Evolutionary conservation across 2,113 vertebrate genomes (phyloP).

Genomic region (Propithecus coquereli): DNA sequence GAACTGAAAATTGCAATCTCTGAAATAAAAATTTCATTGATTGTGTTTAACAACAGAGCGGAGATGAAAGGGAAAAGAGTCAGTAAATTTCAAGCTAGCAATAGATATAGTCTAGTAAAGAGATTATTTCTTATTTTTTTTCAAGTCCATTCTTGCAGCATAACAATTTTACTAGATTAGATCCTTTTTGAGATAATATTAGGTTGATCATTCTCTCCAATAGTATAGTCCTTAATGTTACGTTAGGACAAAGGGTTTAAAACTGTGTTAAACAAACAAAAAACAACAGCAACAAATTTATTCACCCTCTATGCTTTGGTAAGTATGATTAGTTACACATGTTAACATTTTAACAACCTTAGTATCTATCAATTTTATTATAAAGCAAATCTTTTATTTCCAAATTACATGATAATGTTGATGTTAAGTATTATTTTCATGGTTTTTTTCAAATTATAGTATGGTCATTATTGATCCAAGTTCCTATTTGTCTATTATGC

Average conservation of each 20-base stretch:
- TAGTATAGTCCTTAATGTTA: background rate
- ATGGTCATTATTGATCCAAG: background rate
- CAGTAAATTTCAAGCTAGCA: background rate
- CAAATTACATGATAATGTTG: background rate
- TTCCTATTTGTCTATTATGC: background rate
- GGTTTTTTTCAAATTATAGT: background rate
- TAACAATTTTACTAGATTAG: background rate
- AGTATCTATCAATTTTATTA: background rate
- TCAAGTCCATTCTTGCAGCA: background rate
- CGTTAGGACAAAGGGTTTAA: background rate
- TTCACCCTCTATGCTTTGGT: background rate
- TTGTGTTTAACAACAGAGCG: background rate
- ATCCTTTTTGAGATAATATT: background rate
- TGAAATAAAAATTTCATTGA: background rate
- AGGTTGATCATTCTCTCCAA: background rate
- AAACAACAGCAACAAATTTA: background rate
- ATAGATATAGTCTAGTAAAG: background rate
- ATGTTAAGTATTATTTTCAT: background rate
- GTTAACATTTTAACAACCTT: background rate
- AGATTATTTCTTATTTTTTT: background rate
- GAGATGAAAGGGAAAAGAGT: background rate
- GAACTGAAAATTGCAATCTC: background rate
- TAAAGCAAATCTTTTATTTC: background rate
- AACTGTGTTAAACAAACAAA: background rate
- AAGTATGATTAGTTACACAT: background rate